Percentiles rank a stretch among this genome's conserved stretches.
phyloP scores from a whole-genome alignment of 2,888 invertebrate genomes.

The Erannis defoliaria region DNA sequence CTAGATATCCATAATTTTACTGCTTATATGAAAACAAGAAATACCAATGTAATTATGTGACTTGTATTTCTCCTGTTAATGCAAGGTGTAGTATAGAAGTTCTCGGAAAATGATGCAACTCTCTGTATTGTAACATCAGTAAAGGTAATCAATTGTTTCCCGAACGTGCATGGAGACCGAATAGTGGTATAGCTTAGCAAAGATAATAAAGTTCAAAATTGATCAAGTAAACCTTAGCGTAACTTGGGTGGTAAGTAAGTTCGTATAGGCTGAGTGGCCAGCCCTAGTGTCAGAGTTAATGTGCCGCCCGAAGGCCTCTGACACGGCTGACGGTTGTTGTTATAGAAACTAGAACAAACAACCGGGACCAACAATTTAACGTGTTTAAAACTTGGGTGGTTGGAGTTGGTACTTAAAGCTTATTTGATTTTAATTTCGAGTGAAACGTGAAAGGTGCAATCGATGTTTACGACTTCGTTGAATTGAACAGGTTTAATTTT shows the following conservation, averaged over 20 bases:
- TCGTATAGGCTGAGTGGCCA: no score
- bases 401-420: no score
- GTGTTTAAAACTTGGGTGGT: no score
- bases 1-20: no score
- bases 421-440: constrained; percentile 23
- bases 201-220: constrained; percentile 17
- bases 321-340: no score
- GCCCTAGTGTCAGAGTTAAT: no score
- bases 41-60: no score
- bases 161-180: not conserved
- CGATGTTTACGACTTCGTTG: constrained; percentile 34
- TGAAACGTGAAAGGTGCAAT: constrained; percentile 27
- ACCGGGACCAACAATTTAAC: no score
- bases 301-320: no score
- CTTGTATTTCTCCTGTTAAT: no score
- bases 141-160: not conserved
- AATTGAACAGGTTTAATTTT: constrained; percentile 41
- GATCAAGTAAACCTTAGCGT: constrained; percentile 9
- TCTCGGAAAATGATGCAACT: constrained; percentile 31
- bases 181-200: not conserved
- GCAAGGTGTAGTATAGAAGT: constrained; percentile 2
- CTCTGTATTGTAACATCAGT: constrained; percentile 25
- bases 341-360: no score
- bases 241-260: constrained; percentile 4
- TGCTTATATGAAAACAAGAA: no score